Percentiles rank a stretch among this genome's conserved stretches.
These are phyloP conservation scores for Acanthisitta chloris DNA, from an alignment of 2,113 vertebrate genomes.

Conservation along the genomic window DNA sequence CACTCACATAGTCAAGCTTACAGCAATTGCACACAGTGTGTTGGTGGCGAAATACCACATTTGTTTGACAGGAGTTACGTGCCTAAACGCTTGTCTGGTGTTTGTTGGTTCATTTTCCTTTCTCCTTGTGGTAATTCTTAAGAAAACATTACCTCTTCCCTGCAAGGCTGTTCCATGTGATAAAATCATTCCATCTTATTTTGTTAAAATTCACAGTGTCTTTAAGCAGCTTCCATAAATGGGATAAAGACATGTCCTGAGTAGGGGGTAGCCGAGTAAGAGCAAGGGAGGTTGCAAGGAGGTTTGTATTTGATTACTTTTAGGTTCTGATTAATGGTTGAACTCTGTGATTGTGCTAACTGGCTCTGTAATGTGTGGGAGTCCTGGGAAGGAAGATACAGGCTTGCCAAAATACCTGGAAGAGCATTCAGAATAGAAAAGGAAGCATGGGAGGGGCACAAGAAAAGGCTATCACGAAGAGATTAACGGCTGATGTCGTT, in stretches of 20 bases:
- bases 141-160: background rate
- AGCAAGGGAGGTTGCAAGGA: background rate
- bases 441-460: background rate
- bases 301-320: background rate
- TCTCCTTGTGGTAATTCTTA: background rate
- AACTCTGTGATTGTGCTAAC: background rate
- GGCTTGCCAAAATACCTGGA: slow-evolving; percentile 8
- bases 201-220: background rate
- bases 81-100: background rate
- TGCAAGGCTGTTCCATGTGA: background rate
- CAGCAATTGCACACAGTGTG: background rate
- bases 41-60: background rate
- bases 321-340: background rate
- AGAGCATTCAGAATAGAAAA: background rate
- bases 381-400: background rate
- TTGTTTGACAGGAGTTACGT: background rate
- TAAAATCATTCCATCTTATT: background rate
- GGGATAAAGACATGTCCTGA: background rate
- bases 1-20: background rate
- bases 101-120: background rate
- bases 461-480: background rate
- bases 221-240: background rate
- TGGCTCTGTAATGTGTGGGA: background rate
- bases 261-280: background rate
- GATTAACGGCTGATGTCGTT: background rate